These are phyloP conservation scores for Drosophila takahashii DNA, from an alignment of 1,140 invertebrate species.

Conservation along the genomic window DNA sequence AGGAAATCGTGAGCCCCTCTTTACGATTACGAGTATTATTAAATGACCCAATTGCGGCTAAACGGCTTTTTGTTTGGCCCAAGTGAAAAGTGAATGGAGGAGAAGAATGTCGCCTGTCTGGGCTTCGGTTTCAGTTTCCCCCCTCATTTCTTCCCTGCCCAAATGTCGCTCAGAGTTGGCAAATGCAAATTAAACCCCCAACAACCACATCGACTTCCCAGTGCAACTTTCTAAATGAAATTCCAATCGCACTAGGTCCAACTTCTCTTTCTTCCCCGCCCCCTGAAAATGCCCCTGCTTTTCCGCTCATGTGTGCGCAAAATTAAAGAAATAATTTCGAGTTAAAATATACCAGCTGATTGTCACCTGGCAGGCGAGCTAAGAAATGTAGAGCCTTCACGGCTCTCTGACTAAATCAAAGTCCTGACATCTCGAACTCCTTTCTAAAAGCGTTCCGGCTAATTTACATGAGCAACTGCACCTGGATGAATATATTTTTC, in stretches of 20 bases:
- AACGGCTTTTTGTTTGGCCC: constrained; percentile 39
- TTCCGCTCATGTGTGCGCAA: constrained; percentile 56
- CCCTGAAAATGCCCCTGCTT: constrained; percentile 4
- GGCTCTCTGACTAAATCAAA: constrained; percentile 56
- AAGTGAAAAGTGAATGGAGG: constrained; percentile 75
- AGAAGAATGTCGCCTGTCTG: constrained; percentile 68
- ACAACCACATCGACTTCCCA: constrained; percentile 52
- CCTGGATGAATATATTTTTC: not conserved
- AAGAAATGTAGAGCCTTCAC: constrained; percentile 9
- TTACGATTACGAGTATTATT: constrained; percentile 57
- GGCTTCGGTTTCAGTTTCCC: constrained; percentile 7
- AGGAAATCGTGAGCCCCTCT: constrained; percentile 63
- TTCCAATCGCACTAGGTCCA: constrained; percentile 58
- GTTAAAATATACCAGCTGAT: constrained; percentile 75
- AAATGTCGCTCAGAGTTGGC: constrained; percentile 64
- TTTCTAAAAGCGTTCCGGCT: constrained; percentile 59
- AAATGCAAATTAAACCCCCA: constrained; percentile 65
- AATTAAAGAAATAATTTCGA: constrained; percentile 81
- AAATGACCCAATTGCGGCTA: constrained; percentile 73
- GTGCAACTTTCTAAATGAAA: constrained; percentile 77
- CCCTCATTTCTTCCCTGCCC: constrained; percentile 10
- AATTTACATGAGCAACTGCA: constrained; percentile 18
- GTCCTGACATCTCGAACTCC: constrained; percentile 44
- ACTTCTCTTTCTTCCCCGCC: constrained; percentile 10
- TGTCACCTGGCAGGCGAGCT: constrained; percentile 66